phyloP scores from a whole-genome alignment of 2,888 invertebrate species.

The Ormia ochracea region DNA sequence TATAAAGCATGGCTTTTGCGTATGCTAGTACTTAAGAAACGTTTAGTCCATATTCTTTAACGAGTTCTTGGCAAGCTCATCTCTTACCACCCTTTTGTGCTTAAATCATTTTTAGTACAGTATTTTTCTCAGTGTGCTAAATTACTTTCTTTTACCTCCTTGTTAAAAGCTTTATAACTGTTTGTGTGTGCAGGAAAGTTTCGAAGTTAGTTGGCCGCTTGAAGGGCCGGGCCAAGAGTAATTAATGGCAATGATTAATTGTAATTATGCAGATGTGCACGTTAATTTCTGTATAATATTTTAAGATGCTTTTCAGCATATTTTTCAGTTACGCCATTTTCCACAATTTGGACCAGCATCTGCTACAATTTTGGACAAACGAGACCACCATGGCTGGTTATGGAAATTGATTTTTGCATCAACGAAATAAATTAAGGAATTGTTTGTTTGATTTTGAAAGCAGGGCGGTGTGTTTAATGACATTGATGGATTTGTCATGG shows the following conservation, averaged over 20 bases:
- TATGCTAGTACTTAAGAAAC: too few species aligned
- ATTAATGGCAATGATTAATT: slow-evolving; percentile 49
- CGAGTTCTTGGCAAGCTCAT: too few species aligned
- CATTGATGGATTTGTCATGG: slow-evolving; percentile 54
- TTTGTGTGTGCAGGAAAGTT: background rate
- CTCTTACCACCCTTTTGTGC: too few species aligned
- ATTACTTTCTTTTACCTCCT: background rate
- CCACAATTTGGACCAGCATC: background rate
- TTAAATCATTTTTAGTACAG: too few species aligned
- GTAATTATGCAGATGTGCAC: too few species aligned
- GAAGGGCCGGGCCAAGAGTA: slow-evolving; percentile 45
- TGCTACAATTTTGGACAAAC: background rate
- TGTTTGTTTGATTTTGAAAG: slow-evolving; percentile 20
- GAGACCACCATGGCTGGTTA: slow-evolving; percentile 14
- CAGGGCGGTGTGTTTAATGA: slow-evolving; percentile 41
- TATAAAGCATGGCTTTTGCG: too few species aligned
- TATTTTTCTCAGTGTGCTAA: too few species aligned
- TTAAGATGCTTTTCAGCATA: slow-evolving; percentile 23
- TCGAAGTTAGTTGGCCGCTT: background rate
- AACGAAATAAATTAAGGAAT: background rate
- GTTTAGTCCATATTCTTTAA: too few species aligned
- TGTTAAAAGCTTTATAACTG: background rate
- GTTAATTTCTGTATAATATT: slow-evolving; percentile 65
- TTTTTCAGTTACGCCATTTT: slow-evolving; percentile 11
- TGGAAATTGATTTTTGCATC: background rate